phyloP scores from a whole-genome alignment of 2,797 vertebrate genomes.

The Morelia viridis region DNA sequence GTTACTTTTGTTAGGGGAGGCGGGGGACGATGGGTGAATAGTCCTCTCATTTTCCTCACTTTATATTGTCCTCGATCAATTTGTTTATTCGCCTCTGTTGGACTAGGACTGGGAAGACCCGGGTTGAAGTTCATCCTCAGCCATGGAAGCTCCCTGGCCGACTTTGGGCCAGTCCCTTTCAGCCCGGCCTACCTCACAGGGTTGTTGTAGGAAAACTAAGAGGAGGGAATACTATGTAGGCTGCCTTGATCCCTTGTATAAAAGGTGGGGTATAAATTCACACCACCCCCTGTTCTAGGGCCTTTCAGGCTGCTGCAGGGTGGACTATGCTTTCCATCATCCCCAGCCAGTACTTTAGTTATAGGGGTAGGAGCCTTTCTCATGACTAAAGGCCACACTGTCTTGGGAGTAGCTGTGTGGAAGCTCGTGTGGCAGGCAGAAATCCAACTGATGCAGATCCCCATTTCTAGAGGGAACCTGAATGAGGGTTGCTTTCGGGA shows the following conservation, averaged over 20 bases:
- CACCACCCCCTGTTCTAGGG: too few species aligned
- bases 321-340: too few species aligned
- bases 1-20: not conserved
- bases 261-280: not conserved
- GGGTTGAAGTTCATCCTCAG: not conserved
- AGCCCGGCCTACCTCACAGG: not conserved
- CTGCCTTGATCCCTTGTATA: not conserved
- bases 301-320: too few species aligned
- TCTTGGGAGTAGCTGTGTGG: not conserved
- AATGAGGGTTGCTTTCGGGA: not conserved
- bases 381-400: not conserved
- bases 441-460: not conserved
- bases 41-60: not conserved
- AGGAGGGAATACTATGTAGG: not conserved
- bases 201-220: not conserved
- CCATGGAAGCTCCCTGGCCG: not conserved
- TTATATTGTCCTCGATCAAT: not conserved
- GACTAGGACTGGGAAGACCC: not conserved
- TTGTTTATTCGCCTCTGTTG: not conserved
- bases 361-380: not conserved
- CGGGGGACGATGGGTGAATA: not conserved
- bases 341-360: not conserved
- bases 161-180: not conserved
- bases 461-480: not conserved
- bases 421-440: not conserved